Percentiles rank a stretch among this genome's conserved stretches.
Evolutionary conservation across 2,888 invertebrate species (phyloP).

Genomic region (Oxyscelio sp.): DNA sequence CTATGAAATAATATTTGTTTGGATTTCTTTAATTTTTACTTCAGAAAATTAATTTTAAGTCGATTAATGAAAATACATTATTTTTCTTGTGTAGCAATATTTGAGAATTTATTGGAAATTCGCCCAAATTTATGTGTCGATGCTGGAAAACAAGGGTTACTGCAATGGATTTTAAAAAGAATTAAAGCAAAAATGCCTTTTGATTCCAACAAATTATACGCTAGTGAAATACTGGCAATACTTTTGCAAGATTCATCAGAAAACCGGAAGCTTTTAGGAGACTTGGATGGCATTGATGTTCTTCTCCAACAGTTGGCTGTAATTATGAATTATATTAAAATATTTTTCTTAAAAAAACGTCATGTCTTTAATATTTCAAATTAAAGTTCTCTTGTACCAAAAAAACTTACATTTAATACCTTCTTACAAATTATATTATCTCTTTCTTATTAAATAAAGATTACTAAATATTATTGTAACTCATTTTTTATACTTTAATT

Average conservation of each 20-base stretch:
- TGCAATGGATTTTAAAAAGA: constrained; percentile 97
- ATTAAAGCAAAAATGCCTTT: constrained; percentile 96
- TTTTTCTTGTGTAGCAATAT: no score
- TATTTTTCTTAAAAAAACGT: background rate
- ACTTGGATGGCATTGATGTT: constrained; percentile 98
- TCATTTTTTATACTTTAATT: no score
- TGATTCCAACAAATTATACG: constrained; percentile 98
- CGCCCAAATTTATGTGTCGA: constrained; percentile 95
- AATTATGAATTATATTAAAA: constrained; percentile 66
- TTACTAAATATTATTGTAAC: no score
- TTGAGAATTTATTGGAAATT: constrained; percentile 98
- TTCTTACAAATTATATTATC: no score
- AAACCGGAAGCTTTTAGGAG: constrained; percentile 95
- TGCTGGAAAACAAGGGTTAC: constrained; percentile 96
- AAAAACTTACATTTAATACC: no score
- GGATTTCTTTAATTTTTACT: no score
- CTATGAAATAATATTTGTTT: no score
- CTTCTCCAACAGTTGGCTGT: constrained; percentile 97
- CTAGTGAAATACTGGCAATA: constrained; percentile 98
- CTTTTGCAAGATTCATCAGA: constrained; percentile 96
- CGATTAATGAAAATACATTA: no score
- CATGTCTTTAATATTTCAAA: no score
- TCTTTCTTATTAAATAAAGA: no score
- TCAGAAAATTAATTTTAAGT: no score
- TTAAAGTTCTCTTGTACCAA: no score